Base-by-base conservation (phyloP, 1,140 invertebrate species). In the Rhynchophorus ferrugineus region DNA sequence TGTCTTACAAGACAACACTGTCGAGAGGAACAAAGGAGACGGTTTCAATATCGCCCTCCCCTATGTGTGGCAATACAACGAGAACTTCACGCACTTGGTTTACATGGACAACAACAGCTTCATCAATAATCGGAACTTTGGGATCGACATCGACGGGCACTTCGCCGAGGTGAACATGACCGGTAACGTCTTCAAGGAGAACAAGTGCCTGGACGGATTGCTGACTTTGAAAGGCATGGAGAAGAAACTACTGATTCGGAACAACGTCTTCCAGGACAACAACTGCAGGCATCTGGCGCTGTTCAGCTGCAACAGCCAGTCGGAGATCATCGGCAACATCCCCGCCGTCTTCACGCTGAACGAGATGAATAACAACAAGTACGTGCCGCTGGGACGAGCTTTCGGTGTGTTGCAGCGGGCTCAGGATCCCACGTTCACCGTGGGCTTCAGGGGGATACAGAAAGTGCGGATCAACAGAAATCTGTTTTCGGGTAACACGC, bases 201-300 rank as follows among this genome's bases (percentile, higher is more conserved):
- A 99, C 65, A 71, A 72, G 3, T 97, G 93, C 61, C 81, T 83
- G 47, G 75, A 70, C 7, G 90, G 95, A 0, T 69, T 99, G 11
- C 76, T 99, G 2, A 81, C 84, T 0, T 75, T 99, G 3, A 75
- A 80, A 46, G 96, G 97, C 11, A 99, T 98, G 93, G 97, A 99
- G 70, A 99, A 99, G 71, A 83, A 87, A 61, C 78, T 98, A 71
- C 75, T 81, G 19, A 87, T 98, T 53, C 77, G 84, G 79, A 69
- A 80, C 61, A 81, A 86, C 73, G 66, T 85, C 44, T 87, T 99
- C 33, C 77, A 83, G 56, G 73, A 78, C 16, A 99, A 99, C 65
- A 80, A 74, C 39, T 91, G 88, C 0, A 76, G 78, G n/a, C 91
- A 82, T 63, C 85, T 96, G 73, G 76, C 97, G 1, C 86, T 95